Evolutionary conservation across 1,140 invertebrate species (phyloP).

Genomic region (Solenopsis fugax): DNA sequence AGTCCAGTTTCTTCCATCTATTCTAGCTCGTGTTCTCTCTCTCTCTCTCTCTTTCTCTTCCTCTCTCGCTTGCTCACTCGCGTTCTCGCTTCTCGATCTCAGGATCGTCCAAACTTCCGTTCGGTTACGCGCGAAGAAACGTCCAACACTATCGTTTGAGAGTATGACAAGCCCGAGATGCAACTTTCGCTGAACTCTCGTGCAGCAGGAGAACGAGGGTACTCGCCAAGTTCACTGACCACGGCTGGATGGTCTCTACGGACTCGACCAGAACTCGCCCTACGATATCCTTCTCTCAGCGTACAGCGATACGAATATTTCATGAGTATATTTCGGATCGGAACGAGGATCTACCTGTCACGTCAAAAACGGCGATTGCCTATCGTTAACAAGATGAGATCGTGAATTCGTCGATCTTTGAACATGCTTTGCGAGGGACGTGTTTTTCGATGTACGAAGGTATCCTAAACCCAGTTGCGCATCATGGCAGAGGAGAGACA

Average conservation of each 20-base stretch:
- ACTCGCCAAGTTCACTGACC: constrained; percentile 19
- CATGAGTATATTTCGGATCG: constrained; percentile 48
- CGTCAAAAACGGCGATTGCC: constrained; percentile 14
- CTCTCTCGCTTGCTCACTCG: background rate
- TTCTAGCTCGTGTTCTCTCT: background rate
- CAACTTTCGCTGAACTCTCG: constrained; percentile 28
- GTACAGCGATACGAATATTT: constrained; percentile 51
- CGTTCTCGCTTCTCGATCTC: constrained; percentile 10
- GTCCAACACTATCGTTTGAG: constrained; percentile 18
- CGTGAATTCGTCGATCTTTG: constrained; percentile 5
- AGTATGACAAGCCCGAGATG: background rate
- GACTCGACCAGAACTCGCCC: background rate
- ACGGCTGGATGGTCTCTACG: background rate
- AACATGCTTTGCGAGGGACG: background rate
- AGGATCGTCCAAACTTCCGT: constrained; percentile 27
- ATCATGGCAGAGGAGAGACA: background rate
- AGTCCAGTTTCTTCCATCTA: constrained; percentile 30
- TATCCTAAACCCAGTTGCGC: background rate
- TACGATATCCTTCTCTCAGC: background rate
- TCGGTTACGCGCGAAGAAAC: constrained; percentile 55
- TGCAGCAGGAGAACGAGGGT: constrained; percentile 24
- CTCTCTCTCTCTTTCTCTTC: background rate
- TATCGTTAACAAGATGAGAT: background rate
- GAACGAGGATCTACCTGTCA: background rate
- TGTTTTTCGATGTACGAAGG: background rate